A percentile compares a stretch with the other conserved stretches of the same genome.
These are phyloP conservation scores for Lathamus discolor DNA, from an alignment of 2,113 vertebrate species.

Conservation along the genomic window DNA sequence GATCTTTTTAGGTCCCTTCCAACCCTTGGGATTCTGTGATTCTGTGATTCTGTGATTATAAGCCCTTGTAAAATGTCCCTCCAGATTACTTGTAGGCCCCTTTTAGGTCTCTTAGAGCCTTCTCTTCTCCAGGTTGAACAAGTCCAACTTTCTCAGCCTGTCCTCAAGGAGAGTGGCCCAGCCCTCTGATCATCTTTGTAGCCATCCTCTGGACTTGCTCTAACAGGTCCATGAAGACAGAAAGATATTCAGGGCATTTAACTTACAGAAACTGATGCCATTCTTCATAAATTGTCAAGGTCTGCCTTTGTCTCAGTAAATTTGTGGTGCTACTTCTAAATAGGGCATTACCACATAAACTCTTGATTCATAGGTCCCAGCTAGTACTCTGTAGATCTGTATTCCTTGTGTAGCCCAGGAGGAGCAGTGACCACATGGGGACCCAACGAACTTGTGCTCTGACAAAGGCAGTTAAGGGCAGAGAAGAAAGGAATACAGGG, in stretches of 20 bases:
- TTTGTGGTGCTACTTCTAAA: neutral
- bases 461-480: neutral
- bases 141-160: neutral
- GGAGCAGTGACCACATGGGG: neutral
- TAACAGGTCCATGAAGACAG: neutral
- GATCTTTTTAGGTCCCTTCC: no score
- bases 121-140: neutral
- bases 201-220: neutral
- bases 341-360: neutral
- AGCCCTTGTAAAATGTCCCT: neutral
- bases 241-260: neutral
- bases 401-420: fast-evolving
- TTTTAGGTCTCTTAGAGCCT: neutral
- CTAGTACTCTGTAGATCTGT: neutral
- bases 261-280: neutral
- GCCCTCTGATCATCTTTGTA: neutral
- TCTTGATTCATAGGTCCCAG: neutral
- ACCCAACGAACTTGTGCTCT: neutral
- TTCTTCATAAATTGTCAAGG: neutral
- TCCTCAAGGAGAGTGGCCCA: neutral
- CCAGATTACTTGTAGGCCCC: neutral
- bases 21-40: no score
- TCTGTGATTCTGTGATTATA: no score
- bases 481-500: neutral
- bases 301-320: neutral